Base-by-base conservation (phyloP, 2,797 vertebrate genomes). In the Calcarius lapponicus region DNA sequence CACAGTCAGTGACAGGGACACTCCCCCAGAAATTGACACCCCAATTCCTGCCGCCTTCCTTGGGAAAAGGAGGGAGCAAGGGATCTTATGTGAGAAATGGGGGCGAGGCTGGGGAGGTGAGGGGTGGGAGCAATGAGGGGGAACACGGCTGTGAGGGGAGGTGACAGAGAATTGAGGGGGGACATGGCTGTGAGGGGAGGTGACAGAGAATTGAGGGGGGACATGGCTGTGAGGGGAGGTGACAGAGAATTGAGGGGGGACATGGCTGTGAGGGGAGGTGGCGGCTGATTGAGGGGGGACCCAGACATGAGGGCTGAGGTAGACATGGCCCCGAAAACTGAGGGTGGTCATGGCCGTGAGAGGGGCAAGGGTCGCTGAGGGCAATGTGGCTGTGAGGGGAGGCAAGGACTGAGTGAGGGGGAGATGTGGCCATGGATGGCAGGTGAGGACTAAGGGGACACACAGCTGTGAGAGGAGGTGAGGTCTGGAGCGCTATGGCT, bases 191-290 rank as follows among this genome's bases (percentile, higher is more conserved):
- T 20, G 75, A 31, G 40, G 61, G 61, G 34, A 6, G 4, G 36
- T 16, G 57, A 50, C 0, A 1, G 12, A 6, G 3, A 14, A 53
- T 2, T 0, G 7, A 13, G 43, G 25, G 13, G 32, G 22, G 34
- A 67, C 20, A 78, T 0, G 36, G 47, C 32, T 12, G 29, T 26
- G 75, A 31, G 40, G 75, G 40, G n/a, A 9, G 7, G 56, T 24
- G 56, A 25, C 1, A 1, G 12, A 1, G 4, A 40, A 43, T 38
- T 38, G 38, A 38, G 38, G 26, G 57, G 34, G 10, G 4, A 43
- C n/a, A 76, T 0, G 34, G 45, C 58, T 14, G 28, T 25, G 74
- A 29, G 36, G 74, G 47, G n/a, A 8, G 8, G 42, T 22, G 42
- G 24, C 2, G 2, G 9, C 11, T 3, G n/a, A 36, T 7, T 6